Conservation (phyloP, 2,797 vertebrate species). For the Hippopotamyrus pictus region DNA sequence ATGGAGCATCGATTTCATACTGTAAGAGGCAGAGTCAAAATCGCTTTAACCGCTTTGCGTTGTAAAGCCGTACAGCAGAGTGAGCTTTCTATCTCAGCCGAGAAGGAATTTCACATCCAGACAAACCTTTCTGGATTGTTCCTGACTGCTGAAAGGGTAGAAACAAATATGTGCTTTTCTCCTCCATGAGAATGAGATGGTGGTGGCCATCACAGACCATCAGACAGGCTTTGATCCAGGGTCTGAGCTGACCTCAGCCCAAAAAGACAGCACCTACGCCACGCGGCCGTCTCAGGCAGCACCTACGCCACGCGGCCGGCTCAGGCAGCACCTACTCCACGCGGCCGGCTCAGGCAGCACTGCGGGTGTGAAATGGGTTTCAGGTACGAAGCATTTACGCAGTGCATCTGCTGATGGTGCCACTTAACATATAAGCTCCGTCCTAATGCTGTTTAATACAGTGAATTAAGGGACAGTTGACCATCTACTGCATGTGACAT, state of each 20-base stretch:
- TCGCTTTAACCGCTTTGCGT: background rate
- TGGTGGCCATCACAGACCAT: background rate
- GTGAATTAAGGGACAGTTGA: no score
- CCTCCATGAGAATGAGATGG: background rate
- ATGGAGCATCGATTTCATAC: slow-evolving; percentile 12
- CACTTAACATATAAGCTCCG: background rate
- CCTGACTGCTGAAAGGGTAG: background rate
- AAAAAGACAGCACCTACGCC: background rate
- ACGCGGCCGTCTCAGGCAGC: no score
- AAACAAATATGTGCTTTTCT: background rate
- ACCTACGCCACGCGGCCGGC: no score
- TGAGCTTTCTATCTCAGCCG: background rate
- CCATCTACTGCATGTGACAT: background rate
- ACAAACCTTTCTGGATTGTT: background rate
- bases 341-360: background rate
- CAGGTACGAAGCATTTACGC: background rate
- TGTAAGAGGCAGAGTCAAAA: slow-evolving; percentile 1
- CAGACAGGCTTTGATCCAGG: background rate
- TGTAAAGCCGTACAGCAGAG: background rate
- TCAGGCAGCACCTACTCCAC: no score
- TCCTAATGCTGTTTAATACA: background rate
- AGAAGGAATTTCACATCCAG: background rate
- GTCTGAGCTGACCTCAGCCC: background rate
- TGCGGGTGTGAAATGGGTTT: background rate
- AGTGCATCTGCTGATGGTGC: background rate